Percentiles rank a stretch among this genome's conserved stretches.
Conservation (phyloP, 2,888 invertebrate genomes). For the Ornithoptera alexandrae region DNA sequence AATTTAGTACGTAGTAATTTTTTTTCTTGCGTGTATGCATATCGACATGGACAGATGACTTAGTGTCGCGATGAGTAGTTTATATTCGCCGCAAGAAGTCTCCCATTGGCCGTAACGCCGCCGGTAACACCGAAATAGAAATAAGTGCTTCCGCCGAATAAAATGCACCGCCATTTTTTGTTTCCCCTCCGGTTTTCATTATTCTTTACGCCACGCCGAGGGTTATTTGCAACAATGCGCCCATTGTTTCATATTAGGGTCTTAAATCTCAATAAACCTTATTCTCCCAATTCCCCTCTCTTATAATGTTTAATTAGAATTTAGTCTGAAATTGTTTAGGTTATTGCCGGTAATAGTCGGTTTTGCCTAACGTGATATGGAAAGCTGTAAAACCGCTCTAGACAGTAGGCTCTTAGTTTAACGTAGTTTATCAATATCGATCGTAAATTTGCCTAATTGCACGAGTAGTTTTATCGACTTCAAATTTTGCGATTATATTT, state of each 20-base stretch:
- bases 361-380: background rate
- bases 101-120: conserved; percentile 40
- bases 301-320: background rate
- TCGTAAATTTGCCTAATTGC: background rate
- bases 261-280: conserved; percentile 14
- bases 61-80: conserved; percentile 23
- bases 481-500: background rate
- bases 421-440: background rate
- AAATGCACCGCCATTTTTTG: conserved; percentile 45
- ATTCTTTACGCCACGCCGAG: conserved; percentile 7
- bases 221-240: conserved; percentile 23
- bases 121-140: conserved; percentile 58
- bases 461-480: background rate
- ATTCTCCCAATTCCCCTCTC: background rate
- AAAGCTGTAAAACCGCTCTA: conserved; percentile 1
- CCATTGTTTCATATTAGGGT: conserved; percentile 12
- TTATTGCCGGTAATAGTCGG: background rate
- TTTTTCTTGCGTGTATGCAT: background rate
- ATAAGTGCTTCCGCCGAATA: conserved; percentile 62
- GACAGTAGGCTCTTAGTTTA: background rate
- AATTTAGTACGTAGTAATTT: background rate
- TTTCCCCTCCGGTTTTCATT: conserved; percentile 25
- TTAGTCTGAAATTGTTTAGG: background rate
- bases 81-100: conserved; percentile 35
- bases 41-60: background rate